A percentile compares a stretch with the other conserved stretches of the same genome.
Conservation (phyloP, 2,797 vertebrate species). For the Myripristis jacobus region DNA sequence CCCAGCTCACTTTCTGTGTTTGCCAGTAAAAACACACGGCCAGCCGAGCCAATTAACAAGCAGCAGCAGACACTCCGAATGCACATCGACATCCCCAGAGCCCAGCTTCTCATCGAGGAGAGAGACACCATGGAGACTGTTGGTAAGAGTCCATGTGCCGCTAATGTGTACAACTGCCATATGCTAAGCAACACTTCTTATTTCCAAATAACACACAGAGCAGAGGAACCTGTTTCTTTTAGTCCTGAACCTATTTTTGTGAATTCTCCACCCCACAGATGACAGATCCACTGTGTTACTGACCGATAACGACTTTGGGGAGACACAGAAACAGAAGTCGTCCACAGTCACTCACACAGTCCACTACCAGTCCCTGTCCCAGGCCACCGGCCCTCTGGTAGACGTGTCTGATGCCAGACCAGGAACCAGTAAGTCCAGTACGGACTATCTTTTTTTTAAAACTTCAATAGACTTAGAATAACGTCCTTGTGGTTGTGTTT, state of each 20-base stretch:
- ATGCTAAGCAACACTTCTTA: no score
- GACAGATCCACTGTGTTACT: conserved; percentile 96
- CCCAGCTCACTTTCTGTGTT: conserved; percentile 47
- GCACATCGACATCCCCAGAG: conserved; percentile 99
- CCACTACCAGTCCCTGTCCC: conserved; percentile 98
- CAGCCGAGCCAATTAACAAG: conserved; percentile 96
- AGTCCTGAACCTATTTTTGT: conserved; percentile 30
- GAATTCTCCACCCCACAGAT: conserved; percentile 77
- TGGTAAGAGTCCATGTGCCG: conserved; percentile 81
- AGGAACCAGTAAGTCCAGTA: conserved; percentile 89
- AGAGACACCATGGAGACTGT: conserved; percentile 99
- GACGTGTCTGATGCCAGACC: conserved; percentile 99
- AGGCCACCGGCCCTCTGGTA: conserved; percentile 96
- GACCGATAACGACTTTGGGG: conserved; percentile 98
- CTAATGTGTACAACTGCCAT: neutral
- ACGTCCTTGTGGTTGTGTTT: conserved; percentile 7
- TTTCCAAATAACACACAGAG: neutral
- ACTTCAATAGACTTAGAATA: conserved; percentile 27
- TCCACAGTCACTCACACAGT: conserved; percentile 98
- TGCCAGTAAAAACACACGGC: conserved; percentile 95
- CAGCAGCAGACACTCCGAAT: conserved; percentile 97
- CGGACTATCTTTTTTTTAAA: conserved; percentile 63
- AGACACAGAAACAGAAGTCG: conserved; percentile 96
- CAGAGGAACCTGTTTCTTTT: neutral
- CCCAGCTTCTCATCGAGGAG: conserved; percentile 98